Percentiles rank a stretch among this genome's conserved stretches.
Evolutionary conservation across 2,888 invertebrate species (phyloP).

Genomic region (Anaspis maculata): DNA sequence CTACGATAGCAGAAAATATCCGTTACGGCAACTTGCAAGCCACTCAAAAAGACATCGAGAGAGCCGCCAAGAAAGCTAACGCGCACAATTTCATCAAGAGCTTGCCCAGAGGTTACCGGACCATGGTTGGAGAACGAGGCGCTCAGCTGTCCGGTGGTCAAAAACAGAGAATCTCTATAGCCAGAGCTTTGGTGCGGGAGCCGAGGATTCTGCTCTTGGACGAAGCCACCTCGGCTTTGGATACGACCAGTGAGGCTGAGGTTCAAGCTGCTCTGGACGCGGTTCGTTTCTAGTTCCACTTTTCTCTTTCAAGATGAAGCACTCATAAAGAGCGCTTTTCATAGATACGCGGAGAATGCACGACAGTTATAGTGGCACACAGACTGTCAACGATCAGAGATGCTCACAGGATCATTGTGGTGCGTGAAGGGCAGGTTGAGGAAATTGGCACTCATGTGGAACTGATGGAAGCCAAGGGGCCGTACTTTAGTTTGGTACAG

Average conservation of each 20-base stretch:
- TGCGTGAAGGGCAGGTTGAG: slow-evolving; percentile 56
- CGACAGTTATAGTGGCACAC: slow-evolving; percentile 70
- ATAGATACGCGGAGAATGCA: slow-evolving; percentile 64
- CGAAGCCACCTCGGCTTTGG: slow-evolving; percentile 85
- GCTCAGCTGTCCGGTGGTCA: slow-evolving; percentile 81
- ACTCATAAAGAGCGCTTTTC: no score
- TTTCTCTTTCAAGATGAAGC: no score
- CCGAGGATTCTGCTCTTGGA: slow-evolving; percentile 73
- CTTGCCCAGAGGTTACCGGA: slow-evolving; percentile 71
- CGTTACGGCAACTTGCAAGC: slow-evolving; percentile 54
- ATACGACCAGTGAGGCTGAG: slow-evolving; percentile 75
- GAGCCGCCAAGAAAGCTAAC: slow-evolving; percentile 65
- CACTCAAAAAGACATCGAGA: slow-evolving; percentile 57
- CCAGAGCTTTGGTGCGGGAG: slow-evolving; percentile 72
- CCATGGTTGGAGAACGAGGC: slow-evolving; percentile 75
- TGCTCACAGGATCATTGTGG: slow-evolving; percentile 62
- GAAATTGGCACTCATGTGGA: slow-evolving; percentile 62
- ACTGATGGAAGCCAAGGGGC: slow-evolving; percentile 53
- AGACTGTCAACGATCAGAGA: slow-evolving; percentile 63
- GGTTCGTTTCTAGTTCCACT: slow-evolving; percentile 46
- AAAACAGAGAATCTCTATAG: slow-evolving; percentile 85
- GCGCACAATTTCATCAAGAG: slow-evolving; percentile 69
- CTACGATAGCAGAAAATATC: slow-evolving; percentile 77
- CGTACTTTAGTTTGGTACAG: slow-evolving; percentile 61
- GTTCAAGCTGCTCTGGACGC: slow-evolving; percentile 74